These are phyloP conservation scores for Dreissena polymorpha DNA, from an alignment of 1,140 invertebrate species.

Conservation along the genomic window DNA sequence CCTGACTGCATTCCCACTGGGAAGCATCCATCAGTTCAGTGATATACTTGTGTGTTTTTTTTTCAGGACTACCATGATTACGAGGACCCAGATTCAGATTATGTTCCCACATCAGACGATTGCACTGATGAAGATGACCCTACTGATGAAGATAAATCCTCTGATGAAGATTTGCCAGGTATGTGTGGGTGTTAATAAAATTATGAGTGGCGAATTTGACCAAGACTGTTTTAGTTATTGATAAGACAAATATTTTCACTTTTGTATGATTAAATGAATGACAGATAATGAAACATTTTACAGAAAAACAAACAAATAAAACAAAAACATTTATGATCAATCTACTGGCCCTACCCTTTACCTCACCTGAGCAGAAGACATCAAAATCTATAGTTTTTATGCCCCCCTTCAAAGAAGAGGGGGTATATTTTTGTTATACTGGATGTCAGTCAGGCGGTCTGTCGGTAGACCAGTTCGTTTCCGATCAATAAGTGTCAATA, in stretches of 20 bases:
- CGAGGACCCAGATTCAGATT: slow-evolving; percentile 19
- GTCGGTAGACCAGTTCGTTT: too few species aligned
- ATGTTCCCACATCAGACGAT: slow-evolving; percentile 10
- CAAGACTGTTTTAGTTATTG: neutral
- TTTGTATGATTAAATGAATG: neutral
- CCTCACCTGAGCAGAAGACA: neutral
- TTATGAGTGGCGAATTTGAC: neutral
- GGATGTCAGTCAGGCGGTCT: too few species aligned
- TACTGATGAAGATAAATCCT: slow-evolving; percentile 3
- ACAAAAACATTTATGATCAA: slow-evolving; percentile 7
- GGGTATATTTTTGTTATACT: too few species aligned
- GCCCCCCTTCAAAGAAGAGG: too few species aligned
- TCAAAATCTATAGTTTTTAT: too few species aligned
- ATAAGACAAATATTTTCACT: neutral
- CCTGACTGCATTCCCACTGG: neutral
- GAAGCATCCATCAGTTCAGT: neutral
- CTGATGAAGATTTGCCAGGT: slow-evolving; percentile 26
- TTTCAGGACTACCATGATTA: slow-evolving; percentile 7
- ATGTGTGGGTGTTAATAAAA: neutral
- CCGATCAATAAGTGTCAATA: too few species aligned
- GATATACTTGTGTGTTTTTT: neutral
- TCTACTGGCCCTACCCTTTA: neutral
- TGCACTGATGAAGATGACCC: slow-evolving; percentile 16
- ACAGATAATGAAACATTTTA: slow-evolving; percentile 1
- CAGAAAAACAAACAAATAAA: neutral